These are phyloP conservation scores for Pygmarrhopalites habei DNA, from an alignment of 1,140 invertebrate genomes.

Conservation along the genomic window DNA sequence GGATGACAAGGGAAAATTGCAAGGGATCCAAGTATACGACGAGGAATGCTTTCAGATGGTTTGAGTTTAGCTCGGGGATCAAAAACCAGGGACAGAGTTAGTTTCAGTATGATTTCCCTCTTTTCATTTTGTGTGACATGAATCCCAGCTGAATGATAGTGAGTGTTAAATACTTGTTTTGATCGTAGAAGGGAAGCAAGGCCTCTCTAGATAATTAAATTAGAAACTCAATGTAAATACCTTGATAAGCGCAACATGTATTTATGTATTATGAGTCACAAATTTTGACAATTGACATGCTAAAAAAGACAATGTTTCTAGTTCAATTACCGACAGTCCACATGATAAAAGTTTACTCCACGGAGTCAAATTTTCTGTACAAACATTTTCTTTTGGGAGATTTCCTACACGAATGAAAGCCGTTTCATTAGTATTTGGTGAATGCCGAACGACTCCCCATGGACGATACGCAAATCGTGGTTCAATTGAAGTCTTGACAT, in stretches of 20 bases:
- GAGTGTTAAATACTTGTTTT: conserved; percentile 80
- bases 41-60: conserved; percentile 28
- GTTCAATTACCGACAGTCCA: conserved; percentile 59
- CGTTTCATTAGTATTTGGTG: conserved; percentile 47
- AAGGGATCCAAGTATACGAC: conserved; percentile 25
- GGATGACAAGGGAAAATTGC: conserved; percentile 36
- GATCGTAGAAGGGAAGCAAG: conserved; percentile 82
- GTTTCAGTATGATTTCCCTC: conserved; percentile 25
- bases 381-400: conserved; percentile 89
- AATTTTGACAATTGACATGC: no score
- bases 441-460: conserved; percentile 50
- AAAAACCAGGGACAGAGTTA: conserved; percentile 31
- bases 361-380: conserved; percentile 96
- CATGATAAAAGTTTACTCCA: conserved; percentile 96
- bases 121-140: conserved; percentile 53
- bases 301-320: background rate
- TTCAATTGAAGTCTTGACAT: conserved; percentile 73
- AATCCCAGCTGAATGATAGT: conserved; percentile 84
- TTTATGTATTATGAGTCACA: no score
- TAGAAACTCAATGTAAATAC: background rate
- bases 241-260: background rate
- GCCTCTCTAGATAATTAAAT: conserved; percentile 62
- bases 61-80: conserved; percentile 17
- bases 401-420: conserved; percentile 70
- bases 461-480: conserved; percentile 78